Percentiles rank a stretch among this genome's conserved stretches.
Conservation (phyloP, 2,113 vertebrate genomes). For the Irena cyanogastra region DNA sequence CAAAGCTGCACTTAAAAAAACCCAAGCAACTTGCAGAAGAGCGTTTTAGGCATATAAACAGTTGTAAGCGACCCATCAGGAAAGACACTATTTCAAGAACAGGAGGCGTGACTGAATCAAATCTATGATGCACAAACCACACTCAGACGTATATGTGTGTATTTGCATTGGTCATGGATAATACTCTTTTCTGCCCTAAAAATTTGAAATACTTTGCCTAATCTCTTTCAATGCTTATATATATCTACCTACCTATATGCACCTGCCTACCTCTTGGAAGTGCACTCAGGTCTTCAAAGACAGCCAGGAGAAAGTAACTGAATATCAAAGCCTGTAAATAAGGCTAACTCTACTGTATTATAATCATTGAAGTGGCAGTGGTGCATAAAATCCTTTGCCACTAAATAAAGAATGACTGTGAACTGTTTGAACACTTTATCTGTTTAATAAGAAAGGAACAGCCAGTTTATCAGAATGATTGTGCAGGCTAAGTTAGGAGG, state of each 20-base stretch:
- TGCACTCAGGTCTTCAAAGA: background rate
- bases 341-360: background rate
- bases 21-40: background rate
- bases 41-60: background rate
- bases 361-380: background rate
- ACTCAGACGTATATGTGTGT: background rate
- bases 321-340: background rate
- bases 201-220: background rate
- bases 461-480: background rate
- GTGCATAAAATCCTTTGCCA: background rate
- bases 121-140: background rate
- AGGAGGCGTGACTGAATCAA: background rate
- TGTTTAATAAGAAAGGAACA: slow-evolving; percentile 5
- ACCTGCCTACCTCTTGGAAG: background rate
- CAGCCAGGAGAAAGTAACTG: background rate
- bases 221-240: background rate
- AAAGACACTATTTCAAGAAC: background rate
- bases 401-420: slow-evolving; percentile 5
- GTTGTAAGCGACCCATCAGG: background rate
- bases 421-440: background rate
- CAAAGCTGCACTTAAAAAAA: background rate
- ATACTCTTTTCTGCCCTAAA: background rate
- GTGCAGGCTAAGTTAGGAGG: background rate
- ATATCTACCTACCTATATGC: background rate
- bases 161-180: background rate